phyloP scores from a whole-genome alignment of 2,888 invertebrate species.

The Drosophila lacicola region DNA sequence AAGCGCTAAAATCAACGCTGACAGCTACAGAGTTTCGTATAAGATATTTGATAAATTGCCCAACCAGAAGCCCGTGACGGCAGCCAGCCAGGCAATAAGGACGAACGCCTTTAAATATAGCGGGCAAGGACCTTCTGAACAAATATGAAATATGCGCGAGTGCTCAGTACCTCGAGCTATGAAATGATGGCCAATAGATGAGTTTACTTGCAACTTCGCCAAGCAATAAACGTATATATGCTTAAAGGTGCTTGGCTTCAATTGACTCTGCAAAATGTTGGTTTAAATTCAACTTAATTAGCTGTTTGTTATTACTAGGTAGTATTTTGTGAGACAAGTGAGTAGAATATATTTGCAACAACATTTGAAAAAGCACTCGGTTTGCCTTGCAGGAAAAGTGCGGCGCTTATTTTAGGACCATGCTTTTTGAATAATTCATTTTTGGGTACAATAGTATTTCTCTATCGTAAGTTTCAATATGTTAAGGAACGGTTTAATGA shows the following conservation, averaged over 20 bases:
- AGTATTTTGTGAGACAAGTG: too few relatives aligned
- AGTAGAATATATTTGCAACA: too few relatives aligned
- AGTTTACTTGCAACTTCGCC: conserved; percentile 11
- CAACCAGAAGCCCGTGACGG: conserved; percentile 18
- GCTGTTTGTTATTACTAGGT: too few relatives aligned
- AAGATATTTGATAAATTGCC: conserved; percentile 73
- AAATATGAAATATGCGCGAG: conserved; percentile 38
- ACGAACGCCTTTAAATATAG: conserved; percentile 22
- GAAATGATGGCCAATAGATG: conserved; percentile 36
- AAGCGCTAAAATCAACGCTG: conserved; percentile 77
- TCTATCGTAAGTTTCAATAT: too few relatives aligned
- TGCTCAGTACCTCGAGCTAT: conserved; percentile 22
- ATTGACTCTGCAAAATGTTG: not conserved
- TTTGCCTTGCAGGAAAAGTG: too few relatives aligned
- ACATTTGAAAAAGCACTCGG: too few relatives aligned
- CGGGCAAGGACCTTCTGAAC: conserved; percentile 27
- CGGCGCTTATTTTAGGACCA: too few relatives aligned
- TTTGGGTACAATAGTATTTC: too few relatives aligned
- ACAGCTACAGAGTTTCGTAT: conserved; percentile 65
- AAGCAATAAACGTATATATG: not conserved
- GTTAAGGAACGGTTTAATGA: too few relatives aligned
- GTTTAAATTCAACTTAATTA: too few relatives aligned
- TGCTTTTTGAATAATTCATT: too few relatives aligned
- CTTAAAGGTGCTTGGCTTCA: not conserved
- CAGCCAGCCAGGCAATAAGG: conserved; percentile 17